These are phyloP conservation scores for Elegia similella DNA, from an alignment of 2,888 invertebrate species.

Conservation along the genomic window DNA sequence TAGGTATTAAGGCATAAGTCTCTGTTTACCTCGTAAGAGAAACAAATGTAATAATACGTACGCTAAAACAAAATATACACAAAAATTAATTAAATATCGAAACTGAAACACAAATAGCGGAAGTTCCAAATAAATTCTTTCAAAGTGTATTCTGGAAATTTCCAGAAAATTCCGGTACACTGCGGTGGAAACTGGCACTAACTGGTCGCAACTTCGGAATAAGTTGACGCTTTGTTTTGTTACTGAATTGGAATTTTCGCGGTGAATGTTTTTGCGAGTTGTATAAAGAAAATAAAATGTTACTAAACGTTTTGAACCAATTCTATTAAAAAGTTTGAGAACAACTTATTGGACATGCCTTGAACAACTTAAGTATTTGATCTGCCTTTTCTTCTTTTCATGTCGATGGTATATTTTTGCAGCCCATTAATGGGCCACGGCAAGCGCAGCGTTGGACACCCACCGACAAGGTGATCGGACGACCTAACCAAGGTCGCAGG, in stretches of 20 bases:
- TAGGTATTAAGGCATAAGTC: no score
- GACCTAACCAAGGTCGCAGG: no score
- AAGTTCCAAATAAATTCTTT: neutral
- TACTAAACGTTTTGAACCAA: neutral
- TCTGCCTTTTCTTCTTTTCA: no score
- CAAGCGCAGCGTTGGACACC: no score
- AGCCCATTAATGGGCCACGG: no score
- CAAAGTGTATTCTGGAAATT: constrained; percentile 1
- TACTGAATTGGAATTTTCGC: constrained; percentile 9
- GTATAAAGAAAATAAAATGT: constrained; percentile 1
- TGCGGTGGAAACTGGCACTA: constrained; percentile 40
- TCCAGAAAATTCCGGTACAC: constrained; percentile 24
- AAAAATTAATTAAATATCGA: neutral
- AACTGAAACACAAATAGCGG: constrained; percentile 1
- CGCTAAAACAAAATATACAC: neutral
- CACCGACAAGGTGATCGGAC: no score
- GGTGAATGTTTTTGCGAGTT: constrained; percentile 2
- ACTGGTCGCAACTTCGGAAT: constrained; percentile 36
- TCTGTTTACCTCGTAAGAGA: no score
- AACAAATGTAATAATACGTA: no score
- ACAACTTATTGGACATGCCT: no score
- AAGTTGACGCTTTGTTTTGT: constrained; percentile 22
- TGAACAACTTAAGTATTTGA: no score
- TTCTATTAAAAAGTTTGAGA: neutral
- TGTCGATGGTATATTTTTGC: no score